A percentile compares a stretch with the other conserved stretches of the same genome.
Evolutionary conservation across 1,140 invertebrate species (phyloP).

Genomic region (Panagrolaimus sp.): DNA sequence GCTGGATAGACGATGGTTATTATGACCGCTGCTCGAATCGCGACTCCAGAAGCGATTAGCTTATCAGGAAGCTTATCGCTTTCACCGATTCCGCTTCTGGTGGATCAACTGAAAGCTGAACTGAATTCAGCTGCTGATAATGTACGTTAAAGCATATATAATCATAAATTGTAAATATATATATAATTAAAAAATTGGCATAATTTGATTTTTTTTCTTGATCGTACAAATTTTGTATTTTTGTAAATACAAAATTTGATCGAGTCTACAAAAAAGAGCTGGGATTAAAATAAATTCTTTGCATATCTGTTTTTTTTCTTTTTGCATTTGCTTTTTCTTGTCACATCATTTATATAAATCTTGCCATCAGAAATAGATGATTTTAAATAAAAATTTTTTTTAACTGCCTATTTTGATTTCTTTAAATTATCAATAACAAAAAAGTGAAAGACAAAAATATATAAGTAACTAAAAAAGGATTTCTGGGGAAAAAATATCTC

Average conservation of each 20-base stretch:
- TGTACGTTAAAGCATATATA: slow-evolving; percentile 1
- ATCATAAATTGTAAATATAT: too few relatives aligned
- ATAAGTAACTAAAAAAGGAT: background rate
- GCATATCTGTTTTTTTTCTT: background rate
- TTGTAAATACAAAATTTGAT: background rate
- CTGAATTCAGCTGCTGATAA: background rate
- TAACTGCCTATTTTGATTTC: too few relatives aligned
- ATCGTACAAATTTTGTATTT: background rate
- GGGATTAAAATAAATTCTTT: background rate
- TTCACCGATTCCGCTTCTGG: slow-evolving; percentile 2
- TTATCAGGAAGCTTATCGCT: background rate
- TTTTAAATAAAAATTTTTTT: background rate
- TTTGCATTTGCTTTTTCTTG: background rate
- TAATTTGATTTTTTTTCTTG: background rate
- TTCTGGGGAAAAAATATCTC: background rate
- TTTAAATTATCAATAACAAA: too few relatives aligned
- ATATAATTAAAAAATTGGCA: too few relatives aligned
- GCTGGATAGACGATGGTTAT: background rate
- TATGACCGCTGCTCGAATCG: background rate
- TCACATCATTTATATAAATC: background rate
- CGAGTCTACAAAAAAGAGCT: background rate
- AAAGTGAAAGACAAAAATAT: background rate
- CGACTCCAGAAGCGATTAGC: background rate
- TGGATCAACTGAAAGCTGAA: slow-evolving; percentile 7
- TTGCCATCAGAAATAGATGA: too few relatives aligned